Conservation (phyloP, 2,888 invertebrate species). For the Tetramorium bicarinatum region DNA sequence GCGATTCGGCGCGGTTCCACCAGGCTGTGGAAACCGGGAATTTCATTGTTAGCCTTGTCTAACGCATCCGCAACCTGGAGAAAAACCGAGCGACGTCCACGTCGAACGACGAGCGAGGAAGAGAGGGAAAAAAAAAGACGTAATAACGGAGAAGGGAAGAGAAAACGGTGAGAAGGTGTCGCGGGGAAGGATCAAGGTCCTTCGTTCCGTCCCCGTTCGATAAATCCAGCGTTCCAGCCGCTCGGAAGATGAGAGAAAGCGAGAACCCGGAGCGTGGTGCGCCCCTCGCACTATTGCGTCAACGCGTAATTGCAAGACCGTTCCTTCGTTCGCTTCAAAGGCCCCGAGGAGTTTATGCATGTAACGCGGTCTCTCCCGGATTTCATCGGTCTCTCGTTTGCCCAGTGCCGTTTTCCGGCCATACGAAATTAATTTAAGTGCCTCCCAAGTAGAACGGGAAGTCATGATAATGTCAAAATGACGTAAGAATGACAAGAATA, state of each 20-base stretch:
- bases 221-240: constrained; percentile 44
- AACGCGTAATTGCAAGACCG: constrained; percentile 61
- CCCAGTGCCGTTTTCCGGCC: not conserved
- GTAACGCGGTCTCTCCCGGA: not conserved
- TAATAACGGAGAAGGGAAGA: constrained; percentile 5
- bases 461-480: too few species aligned
- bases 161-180: constrained; percentile 28
- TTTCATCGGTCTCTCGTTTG: constrained; percentile 19
- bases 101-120: not conserved
- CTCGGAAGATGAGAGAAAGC: constrained; percentile 74
- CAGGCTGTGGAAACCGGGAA: constrained; percentile 24
- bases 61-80: not conserved
- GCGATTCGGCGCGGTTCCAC: constrained; percentile 30
- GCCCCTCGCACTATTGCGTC: constrained; percentile 70
- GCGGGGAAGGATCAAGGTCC: constrained; percentile 49
- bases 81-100: constrained; percentile 2
- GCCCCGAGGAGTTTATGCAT: not conserved
- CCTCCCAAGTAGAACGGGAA: too few species aligned
- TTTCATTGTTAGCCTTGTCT: constrained; percentile 31
- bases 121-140: not conserved
- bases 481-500: too few species aligned
- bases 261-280: constrained; percentile 56
- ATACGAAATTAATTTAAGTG: constrained; percentile 6
- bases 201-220: constrained; percentile 32
- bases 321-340: constrained; percentile 37